phyloP scores from a whole-genome alignment of 1,140 invertebrate genomes.

The Caenorhabditis tropicalis region DNA sequence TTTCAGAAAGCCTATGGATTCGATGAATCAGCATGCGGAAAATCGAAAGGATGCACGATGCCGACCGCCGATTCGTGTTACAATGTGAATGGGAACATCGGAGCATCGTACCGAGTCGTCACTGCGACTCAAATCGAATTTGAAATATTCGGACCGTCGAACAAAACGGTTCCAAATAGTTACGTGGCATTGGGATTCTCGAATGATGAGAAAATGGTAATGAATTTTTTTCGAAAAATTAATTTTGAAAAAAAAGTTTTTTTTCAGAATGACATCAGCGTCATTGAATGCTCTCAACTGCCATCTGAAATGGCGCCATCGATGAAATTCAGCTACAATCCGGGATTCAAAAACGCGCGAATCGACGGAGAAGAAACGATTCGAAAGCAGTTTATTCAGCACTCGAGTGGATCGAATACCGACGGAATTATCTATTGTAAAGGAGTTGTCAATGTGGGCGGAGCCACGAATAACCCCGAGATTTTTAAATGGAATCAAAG shows the following conservation, averaged over 20 bases:
- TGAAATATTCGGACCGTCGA: background rate
- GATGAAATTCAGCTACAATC: constrained; percentile 30
- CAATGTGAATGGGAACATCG: background rate
- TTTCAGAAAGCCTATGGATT: constrained; percentile 2
- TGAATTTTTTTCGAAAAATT: background rate
- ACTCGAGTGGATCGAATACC: background rate
- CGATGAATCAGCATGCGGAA: background rate
- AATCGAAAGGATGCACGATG: constrained; percentile 6
- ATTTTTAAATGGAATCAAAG: background rate
- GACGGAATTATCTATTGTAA: background rate
- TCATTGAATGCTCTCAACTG: background rate
- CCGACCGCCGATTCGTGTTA: background rate
- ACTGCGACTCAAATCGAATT: background rate
- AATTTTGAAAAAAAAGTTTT: background rate
- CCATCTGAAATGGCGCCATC: background rate
- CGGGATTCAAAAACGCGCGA: background rate
- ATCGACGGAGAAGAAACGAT: background rate
- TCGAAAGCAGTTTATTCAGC: background rate
- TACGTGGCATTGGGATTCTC: constrained; percentile 13
- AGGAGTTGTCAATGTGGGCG: constrained; percentile 8
- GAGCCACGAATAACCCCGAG: background rate
- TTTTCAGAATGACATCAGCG: background rate
- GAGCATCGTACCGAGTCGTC: background rate
- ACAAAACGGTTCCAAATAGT: background rate
- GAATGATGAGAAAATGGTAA: background rate